Percentiles rank a stretch among this genome's conserved stretches.
Conservation (phyloP, 2,888 invertebrate genomes). For the Onchidella celtica region DNA sequence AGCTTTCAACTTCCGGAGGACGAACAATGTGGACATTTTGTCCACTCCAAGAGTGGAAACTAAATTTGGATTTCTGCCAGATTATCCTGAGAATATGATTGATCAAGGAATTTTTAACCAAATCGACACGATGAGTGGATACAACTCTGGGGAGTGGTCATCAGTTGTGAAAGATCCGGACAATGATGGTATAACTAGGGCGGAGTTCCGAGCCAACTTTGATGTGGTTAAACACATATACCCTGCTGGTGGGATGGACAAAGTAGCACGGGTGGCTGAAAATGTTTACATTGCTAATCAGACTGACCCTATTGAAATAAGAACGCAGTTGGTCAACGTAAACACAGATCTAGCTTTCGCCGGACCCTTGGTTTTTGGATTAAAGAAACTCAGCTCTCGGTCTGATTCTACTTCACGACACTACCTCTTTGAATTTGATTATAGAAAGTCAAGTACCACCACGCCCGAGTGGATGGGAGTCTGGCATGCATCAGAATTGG, state of each 20-base stretch:
- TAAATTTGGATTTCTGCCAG: slow-evolving; percentile 30
- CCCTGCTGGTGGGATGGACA: neutral
- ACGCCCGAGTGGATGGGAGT: slow-evolving; percentile 22
- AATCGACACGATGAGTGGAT: slow-evolving; percentile 28
- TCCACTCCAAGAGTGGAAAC: slow-evolving; percentile 30
- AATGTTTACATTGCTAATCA: neutral
- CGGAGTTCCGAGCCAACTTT: neutral
- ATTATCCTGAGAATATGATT: neutral
- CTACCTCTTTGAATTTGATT: neutral
- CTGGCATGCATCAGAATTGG: neutral
- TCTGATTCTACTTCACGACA: neutral
- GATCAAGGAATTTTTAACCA: slow-evolving; percentile 5
- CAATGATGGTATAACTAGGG: slow-evolving; percentile 3
- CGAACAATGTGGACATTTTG: neutral
- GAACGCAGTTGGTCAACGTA: neutral
- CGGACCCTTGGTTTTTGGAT: neutral
- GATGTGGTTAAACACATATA: neutral
- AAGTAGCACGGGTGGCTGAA: neutral
- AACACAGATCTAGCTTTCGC: neutral
- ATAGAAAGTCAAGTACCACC: neutral
- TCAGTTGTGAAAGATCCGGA: neutral
- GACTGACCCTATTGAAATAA: neutral
- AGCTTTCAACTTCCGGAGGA: neutral
- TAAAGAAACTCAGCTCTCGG: neutral
- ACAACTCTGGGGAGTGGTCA: slow-evolving; percentile 6